Evolutionary conservation across 2,797 vertebrate genomes (phyloP), one percentile per base, ranked within the genome.

Genomic region (Mallotus villosus): DNA sequence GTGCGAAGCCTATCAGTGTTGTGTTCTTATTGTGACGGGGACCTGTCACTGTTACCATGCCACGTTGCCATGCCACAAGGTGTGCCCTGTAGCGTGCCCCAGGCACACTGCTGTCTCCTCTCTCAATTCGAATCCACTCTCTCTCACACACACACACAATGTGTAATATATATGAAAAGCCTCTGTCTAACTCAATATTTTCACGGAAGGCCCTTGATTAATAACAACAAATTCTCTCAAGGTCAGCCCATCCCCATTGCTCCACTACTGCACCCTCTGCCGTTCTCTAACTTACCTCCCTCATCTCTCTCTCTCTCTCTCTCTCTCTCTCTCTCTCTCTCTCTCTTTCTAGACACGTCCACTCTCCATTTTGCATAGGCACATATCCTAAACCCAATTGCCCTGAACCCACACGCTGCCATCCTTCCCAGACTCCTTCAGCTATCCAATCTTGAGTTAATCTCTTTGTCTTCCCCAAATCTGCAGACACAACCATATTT

Each of bases 11-110:
- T 25, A 41, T 22, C 21, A 14, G 19, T 6, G 29, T 16, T 66
- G 37, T 24, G 72, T 77, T 79, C 75, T 77, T 77, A 71, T 46
- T 7, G 67, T 77, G 83, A 81, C 80, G 19, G 24, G 73, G 67
- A 75, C 76, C 64, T 41, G 41, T 84, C 83, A 84, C 41, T 46
- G 11, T 46, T 3, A 46, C 41, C 41, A 46, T 46, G 41, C 9
- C 41, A 46, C 41, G 11, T 14, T 46, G 14, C 32, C 5, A 8
- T 12, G 41, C 41, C 41, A 46, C 41, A 58, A 21, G 55, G 5
- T 58, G 19, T 21, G 17, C 6, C 55, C 19, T 58, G 66, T 21
- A 79, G 74, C 73, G 81, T 78, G 85, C 85, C 76, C 78, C 64
- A 81, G 78, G 82, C 24, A 1, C 16, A 27, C 14, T 14, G 22